Base-by-base conservation (phyloP, 2,113 vertebrate species). In the Brachirus orientalis region DNA sequence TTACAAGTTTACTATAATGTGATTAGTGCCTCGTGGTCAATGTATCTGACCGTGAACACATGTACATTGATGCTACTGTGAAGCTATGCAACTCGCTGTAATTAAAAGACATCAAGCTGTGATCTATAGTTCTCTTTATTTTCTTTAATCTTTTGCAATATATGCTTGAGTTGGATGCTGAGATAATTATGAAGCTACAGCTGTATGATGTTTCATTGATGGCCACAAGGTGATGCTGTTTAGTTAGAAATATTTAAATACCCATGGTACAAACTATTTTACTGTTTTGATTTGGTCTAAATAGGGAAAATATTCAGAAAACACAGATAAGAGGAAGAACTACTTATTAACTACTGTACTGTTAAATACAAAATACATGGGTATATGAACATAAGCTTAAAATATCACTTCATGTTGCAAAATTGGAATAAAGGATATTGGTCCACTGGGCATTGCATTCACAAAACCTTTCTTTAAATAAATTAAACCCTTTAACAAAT, bases 221-320 rank as follows among this genome's bases (percentile, higher is more conserved):
- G 17, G 12, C 86, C 92, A 92, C 87, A 75, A 80, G 88, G 72
- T 76, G 88, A 43, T 53, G 86, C 69, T 77, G 40, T 84, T 85
- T 69, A 60, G 33, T 55, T 77, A 38, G 18, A 73, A 72, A 87
- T 76, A 38, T 8, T 2, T 0, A 1, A 36, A 3, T 7, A 4
- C 2, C 4, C 36, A 7, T 0, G 2, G 35, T 8, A 9, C 14
- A 55, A 35, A 3, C 28, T 28, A 28, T 6, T 28, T 3, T 28
- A 38, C n/a, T 9, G 1, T 37, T 44, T 41, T 36, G 17, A 37
- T 46, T 50, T 3, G n/a, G 8, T 28, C 0, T 5, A 18, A n/a
- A n/a, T n/a, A n/a, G n/a, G n/a, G n/a, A n/a, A n/a, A n/a, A 19
- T 8, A 43, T 12, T 43, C 11, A 13, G 10, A 50, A 48, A n/a